Evolutionary conservation across 2,797 vertebrate species (phyloP), one percentile per base, ranked within the genome.

Genomic region (Thripadectes ignobilis): DNA sequence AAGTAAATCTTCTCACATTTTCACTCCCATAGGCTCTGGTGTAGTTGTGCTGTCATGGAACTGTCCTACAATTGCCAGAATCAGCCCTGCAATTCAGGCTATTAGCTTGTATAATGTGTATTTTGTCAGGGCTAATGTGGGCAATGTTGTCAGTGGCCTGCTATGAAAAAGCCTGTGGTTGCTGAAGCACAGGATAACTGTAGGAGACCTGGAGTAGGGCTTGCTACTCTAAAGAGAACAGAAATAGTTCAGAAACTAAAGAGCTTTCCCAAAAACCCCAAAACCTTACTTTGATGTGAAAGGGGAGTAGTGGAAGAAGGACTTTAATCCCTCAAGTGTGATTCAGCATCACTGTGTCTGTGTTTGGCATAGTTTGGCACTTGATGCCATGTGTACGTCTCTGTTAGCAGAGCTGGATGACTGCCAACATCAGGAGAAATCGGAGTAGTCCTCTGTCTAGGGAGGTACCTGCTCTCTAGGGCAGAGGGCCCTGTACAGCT

Each of bases 11-110:
- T 65, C 12, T 69, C 54, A 45, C 3, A 3, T 83, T 86, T 62
- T 93, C 65, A n/a, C 76, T 95, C 39, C 52, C 59, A 20, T n/a
- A 55, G 63, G 23, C 45, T 65, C 17, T 76, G 7, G 43, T 79
- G 30, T 77, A 45, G 30, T 52, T 85, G 65, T 76, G 59, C 34
- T 87, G 36, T 85, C 92, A 80, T 87, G 39, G 85, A 93, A 74
- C 48, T 73, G 67, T 79, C 49, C 29, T 23, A 23, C 17, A 82
- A 12, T 43, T 85, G 66, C 55, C 69, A 72, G 69, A 90, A 76
- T 21, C 39, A 88, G 51, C 36, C 36, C 49, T 23, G 34, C 3
- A 7, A 86, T 73, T 84, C 77, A 69, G 27, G 10, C 23, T 73
- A 0, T 79, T 87, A 7, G 0, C 49, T 22, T 65, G 61, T 66